Percentiles rank a stretch among this genome's conserved stretches.
Evolutionary conservation across 2,888 invertebrate species (phyloP).

Genomic region (Crematogaster levior): DNA sequence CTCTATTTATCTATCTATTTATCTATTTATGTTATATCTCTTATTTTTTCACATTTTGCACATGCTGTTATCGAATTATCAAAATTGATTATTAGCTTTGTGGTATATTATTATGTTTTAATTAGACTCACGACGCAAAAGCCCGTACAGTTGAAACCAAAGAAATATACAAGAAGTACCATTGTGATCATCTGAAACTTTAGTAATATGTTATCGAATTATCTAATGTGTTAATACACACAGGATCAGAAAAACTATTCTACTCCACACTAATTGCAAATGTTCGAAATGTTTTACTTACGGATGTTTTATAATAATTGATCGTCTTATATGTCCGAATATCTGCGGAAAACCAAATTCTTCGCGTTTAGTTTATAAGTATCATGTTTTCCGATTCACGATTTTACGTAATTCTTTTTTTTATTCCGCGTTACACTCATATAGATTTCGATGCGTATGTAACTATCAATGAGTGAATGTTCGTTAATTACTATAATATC

Average conservation of each 20-base stretch:
- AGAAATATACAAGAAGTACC: slow-evolving; percentile 14
- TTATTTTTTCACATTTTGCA: neutral
- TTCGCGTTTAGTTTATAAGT: slow-evolving; percentile 21
- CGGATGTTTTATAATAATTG: slow-evolving; percentile 8
- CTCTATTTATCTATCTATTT: slow-evolving; percentile 28
- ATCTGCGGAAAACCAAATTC: neutral
- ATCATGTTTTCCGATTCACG: slow-evolving; percentile 20
- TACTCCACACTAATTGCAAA: neutral
- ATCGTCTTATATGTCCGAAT: slow-evolving; percentile 1
- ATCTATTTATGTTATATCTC: slow-evolving; percentile 7
- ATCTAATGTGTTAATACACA: slow-evolving; percentile 2
- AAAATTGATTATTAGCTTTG: slow-evolving; percentile 19
- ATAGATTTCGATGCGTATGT: slow-evolving; percentile 23
- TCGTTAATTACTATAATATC: slow-evolving; percentile 18
- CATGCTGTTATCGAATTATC: neutral
- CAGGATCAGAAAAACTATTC: slow-evolving; percentile 14
- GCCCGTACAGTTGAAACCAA: slow-evolving; percentile 17
- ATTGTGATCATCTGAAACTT: slow-evolving; percentile 17
- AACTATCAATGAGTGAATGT: slow-evolving; percentile 4
- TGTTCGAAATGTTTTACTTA: slow-evolving; percentile 13
- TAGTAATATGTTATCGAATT: neutral
- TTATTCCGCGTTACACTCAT: slow-evolving; percentile 4
- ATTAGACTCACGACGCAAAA: slow-evolving; percentile 14
- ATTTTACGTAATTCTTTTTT: slow-evolving; percentile 10
- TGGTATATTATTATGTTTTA: slow-evolving; percentile 7